These are phyloP conservation scores for Bugula neritina DNA, from an alignment of 2,888 invertebrate genomes.

Conservation along the genomic window DNA sequence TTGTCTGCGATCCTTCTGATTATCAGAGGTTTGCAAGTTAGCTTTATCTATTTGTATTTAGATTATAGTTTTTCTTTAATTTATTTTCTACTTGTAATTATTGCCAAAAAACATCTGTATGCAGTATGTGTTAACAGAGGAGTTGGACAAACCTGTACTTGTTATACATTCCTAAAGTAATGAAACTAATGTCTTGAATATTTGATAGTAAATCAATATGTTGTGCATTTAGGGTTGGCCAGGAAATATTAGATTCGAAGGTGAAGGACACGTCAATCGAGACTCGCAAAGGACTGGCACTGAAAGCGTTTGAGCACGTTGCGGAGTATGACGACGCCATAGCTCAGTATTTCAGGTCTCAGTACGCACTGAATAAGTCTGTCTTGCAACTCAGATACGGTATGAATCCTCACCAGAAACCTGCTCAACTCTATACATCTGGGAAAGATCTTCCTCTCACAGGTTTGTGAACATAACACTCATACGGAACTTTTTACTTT, in stretches of 20 bases:
- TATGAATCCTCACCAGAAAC: constrained; percentile 97
- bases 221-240: constrained; percentile 57
- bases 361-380: constrained; percentile 71
- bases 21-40: constrained; percentile 63
- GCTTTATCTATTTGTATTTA: too few relatives aligned
- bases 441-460: constrained; percentile 72
- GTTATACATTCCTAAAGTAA: too few relatives aligned
- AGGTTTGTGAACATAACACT: too few relatives aligned
- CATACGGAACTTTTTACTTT: too few relatives aligned
- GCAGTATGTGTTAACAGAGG: too few relatives aligned
- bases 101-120: too few relatives aligned
- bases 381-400: constrained; percentile 83
- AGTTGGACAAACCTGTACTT: too few relatives aligned
- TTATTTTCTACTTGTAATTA: too few relatives aligned
- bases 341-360: constrained; percentile 86
- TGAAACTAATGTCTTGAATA: too few relatives aligned
- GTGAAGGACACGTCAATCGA: constrained; percentile 66
- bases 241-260: constrained; percentile 64
- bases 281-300: constrained; percentile 62
- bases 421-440: constrained; percentile 82
- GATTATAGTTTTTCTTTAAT: too few relatives aligned
- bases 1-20: constrained; percentile 84
- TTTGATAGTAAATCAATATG: too few relatives aligned
- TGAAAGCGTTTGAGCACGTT: constrained; percentile 86
- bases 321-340: constrained; percentile 89